These are phyloP conservation scores for Penaeus monodon DNA, from an alignment of 2,888 invertebrate species.

Conservation along the genomic window DNA sequence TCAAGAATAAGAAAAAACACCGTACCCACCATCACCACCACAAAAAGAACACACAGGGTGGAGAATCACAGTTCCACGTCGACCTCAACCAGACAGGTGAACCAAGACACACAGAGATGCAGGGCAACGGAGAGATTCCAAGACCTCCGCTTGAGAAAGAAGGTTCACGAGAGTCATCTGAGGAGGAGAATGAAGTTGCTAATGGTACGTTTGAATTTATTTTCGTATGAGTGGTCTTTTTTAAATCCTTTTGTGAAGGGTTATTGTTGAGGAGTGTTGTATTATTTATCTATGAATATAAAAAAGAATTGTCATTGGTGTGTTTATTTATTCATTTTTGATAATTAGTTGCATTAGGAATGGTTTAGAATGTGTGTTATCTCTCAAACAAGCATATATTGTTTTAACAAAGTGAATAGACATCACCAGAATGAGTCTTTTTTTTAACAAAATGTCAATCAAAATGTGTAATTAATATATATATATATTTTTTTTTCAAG, in stretches of 20 bases:
- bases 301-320: background rate
- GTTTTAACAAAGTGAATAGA: too few species aligned
- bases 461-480: too few species aligned
- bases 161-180: constrained; percentile 84
- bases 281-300: constrained; percentile 1
- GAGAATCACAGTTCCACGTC: constrained; percentile 62
- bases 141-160: constrained; percentile 76
- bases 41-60: constrained; percentile 34
- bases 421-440: too few species aligned
- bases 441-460: too few species aligned
- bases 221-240: background rate
- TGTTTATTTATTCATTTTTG: background rate
- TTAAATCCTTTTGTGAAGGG: background rate
- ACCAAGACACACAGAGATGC: constrained; percentile 57
- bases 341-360: background rate
- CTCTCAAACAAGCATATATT: too few species aligned
- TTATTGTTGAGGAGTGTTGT: background rate
- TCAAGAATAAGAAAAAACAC: constrained; percentile 96
- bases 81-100: constrained; percentile 45
- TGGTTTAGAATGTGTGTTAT: too few species aligned
- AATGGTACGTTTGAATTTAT: constrained; percentile 65
- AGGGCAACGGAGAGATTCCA: constrained; percentile 67
- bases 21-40: constrained; percentile 67
- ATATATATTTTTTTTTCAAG: too few species aligned
- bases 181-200: constrained; percentile 71